phyloP scores from a whole-genome alignment of 2,797 vertebrate genomes.

The Scleropages formosus region DNA sequence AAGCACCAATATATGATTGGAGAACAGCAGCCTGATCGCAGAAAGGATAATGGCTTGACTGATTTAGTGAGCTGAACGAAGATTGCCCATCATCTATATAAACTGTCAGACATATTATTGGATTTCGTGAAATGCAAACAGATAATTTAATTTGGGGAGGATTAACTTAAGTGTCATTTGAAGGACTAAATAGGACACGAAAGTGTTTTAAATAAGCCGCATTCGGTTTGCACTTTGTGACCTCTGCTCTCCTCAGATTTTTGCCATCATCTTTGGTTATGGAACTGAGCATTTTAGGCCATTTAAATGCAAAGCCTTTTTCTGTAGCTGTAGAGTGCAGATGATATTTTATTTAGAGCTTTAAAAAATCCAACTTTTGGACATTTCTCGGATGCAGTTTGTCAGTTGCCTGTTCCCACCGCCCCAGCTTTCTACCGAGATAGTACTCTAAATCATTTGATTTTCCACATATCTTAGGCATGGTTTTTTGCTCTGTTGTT shows the following conservation, averaged over 20 bases:
- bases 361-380: not conserved
- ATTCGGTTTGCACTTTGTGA: not conserved
- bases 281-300: not conserved
- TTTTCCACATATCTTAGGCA: no score
- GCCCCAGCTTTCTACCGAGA: no score
- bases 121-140: constrained; percentile 5
- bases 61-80: not conserved
- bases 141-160: constrained; percentile 6
- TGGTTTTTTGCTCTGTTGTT: no score
- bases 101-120: constrained; percentile 10
- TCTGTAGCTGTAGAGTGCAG: not conserved
- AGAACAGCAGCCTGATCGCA: not conserved
- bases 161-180: constrained; percentile 16
- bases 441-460: no score
- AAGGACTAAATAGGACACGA: not conserved
- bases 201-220: not conserved
- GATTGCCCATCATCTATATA: constrained; percentile 1
- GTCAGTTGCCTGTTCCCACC: no score
- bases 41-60: not conserved
- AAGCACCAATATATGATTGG: no score
- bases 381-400: not conserved
- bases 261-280: not conserved
- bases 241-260: not conserved
- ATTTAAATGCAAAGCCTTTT: not conserved
- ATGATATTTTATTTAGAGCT: not conserved